These are phyloP conservation scores for Alcedo quadribrachys DNA, from an alignment of 2,797 vertebrate genomes.

Conservation along the genomic window DNA sequence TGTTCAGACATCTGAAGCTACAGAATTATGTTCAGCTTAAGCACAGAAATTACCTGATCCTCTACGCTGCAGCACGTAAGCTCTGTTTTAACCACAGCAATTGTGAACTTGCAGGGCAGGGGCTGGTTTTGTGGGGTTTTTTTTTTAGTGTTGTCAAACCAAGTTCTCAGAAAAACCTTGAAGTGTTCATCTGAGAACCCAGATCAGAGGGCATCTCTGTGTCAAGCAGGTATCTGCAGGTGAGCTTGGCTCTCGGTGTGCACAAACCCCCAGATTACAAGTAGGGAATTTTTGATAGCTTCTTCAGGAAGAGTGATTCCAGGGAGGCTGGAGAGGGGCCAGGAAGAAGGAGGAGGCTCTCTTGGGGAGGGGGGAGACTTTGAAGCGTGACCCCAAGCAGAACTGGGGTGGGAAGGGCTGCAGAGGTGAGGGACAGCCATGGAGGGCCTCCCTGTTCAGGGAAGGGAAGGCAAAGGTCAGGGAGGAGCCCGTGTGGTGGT, in stretches of 20 bases:
- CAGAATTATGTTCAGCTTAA: neutral
- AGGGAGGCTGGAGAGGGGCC: slow-evolving; percentile 30
- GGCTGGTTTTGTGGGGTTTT: neutral
- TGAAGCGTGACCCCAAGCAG: neutral
- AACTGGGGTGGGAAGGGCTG: neutral
- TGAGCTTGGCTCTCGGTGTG: neutral
- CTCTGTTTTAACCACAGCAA: neutral
- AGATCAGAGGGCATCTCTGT: neutral
- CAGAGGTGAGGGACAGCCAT: fast-evolving
- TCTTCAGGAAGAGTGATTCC: neutral
- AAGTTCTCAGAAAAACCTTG: slow-evolving; percentile 3
- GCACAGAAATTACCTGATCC: neutral
- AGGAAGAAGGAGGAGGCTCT: slow-evolving; percentile 42
- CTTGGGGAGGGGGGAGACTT: fast-evolving
- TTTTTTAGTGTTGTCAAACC: neutral
- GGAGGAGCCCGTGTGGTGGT: fast-evolving
- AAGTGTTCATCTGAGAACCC: neutral
- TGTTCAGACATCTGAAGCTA: neutral
- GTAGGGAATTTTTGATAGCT: slow-evolving; percentile 33
- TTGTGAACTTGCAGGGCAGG: neutral
- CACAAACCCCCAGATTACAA: neutral
- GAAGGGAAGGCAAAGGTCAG: neutral
- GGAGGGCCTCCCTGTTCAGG: neutral
- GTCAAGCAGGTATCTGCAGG: slow-evolving; percentile 29
- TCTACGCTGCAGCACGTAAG: neutral